Conservation (phyloP, 2,797 vertebrate species). For the Kryptolebias ocellatus region DNA sequence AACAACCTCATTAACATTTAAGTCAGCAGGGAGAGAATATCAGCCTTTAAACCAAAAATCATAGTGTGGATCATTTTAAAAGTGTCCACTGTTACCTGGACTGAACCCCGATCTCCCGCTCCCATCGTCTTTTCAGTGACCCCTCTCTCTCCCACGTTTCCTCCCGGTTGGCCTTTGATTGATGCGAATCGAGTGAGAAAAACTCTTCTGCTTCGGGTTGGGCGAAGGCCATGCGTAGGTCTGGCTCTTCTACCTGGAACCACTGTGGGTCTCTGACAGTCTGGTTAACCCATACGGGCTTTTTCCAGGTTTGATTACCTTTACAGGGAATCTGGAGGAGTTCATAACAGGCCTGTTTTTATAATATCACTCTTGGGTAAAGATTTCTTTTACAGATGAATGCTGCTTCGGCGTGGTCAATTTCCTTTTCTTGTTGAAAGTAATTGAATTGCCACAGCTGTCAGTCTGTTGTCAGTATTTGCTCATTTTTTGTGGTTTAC, state of each 20-base stretch:
- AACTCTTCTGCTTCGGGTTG: conserved; percentile 52
- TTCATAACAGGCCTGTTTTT: conserved; percentile 63
- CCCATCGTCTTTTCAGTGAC: conserved; percentile 21
- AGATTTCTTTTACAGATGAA: conserved; percentile 56
- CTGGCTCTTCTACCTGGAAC: conserved; percentile 62
- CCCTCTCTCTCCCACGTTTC: conserved; percentile 63
- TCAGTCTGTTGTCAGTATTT: conserved; percentile 50
- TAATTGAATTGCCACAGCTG: conserved; percentile 71
- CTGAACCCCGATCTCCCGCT: conserved; percentile 49
- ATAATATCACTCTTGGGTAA: conserved; percentile 51
- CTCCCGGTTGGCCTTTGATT: conserved; percentile 78
- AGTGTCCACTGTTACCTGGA: conserved; percentile 46
- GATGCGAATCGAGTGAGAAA: conserved; percentile 58
- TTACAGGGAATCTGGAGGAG: conserved; percentile 66
- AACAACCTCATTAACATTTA: conserved; percentile 15
- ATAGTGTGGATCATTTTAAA: neutral
- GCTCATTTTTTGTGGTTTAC: conserved; percentile 43
- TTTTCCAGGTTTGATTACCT: conserved; percentile 73
- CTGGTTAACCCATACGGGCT: conserved; percentile 56
- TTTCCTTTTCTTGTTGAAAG: conserved; percentile 74
- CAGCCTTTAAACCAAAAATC: conserved; percentile 13
- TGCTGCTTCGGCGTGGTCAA: conserved; percentile 61
- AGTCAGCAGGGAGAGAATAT: conserved; percentile 22
- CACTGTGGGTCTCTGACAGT: conserved; percentile 51
- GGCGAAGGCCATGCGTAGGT: conserved; percentile 59